Evolutionary conservation across 2,113 vertebrate species (phyloP), one percentile per base, ranked within the genome.

Genomic region (Cavia aperea): DNA sequence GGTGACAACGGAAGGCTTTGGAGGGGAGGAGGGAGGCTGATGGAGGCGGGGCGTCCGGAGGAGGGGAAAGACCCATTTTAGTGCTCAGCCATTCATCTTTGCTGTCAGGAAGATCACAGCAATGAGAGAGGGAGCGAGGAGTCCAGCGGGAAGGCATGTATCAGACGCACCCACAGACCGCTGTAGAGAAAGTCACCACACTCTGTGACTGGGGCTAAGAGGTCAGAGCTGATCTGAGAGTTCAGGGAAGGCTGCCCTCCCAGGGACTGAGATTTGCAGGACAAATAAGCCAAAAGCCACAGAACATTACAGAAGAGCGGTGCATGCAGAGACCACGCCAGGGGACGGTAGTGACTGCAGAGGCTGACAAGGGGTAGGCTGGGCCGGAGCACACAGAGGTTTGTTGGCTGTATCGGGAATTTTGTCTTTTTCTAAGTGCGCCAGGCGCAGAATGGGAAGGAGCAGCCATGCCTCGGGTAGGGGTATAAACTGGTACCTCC

Each of bases 391-490:
- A 36, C 4, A 3, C 4, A 43, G 29, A 46, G 43, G 56, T 21
- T 23, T 43, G 21, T 2, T 2, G 60, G 62, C 56, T 13, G 0
- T 13, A 33, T 9, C 24, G 58, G 82, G 65, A 60, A 26, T 8
- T 90, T 46, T 56, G 58, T 49, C 70, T 95, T 68, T 60, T 70
- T 81, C 51, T 18, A 21, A 7, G 0, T 31, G 39, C n/a, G 21
- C 46, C 21, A 63, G 31, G 24, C 29, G 14, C 9, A 1, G 2
- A 29, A 33, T 70, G 72, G 39, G 16, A 51, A 33, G 86, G 63
- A 36, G n/a, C 1, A 0, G 65, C 85, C 0, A 0, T 14, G n/a
- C 60, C 51, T 11, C 51, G 46, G 36, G 23, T 24, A 24, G 49
- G 36, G 62, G 7, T 29, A 13, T 87, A 24, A 66, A 46, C 33